A percentile compares a stretch with the other conserved stretches of the same genome.
phyloP scores from a whole-genome alignment of 2,797 vertebrate species.

The Mastacembelus armatus region DNA sequence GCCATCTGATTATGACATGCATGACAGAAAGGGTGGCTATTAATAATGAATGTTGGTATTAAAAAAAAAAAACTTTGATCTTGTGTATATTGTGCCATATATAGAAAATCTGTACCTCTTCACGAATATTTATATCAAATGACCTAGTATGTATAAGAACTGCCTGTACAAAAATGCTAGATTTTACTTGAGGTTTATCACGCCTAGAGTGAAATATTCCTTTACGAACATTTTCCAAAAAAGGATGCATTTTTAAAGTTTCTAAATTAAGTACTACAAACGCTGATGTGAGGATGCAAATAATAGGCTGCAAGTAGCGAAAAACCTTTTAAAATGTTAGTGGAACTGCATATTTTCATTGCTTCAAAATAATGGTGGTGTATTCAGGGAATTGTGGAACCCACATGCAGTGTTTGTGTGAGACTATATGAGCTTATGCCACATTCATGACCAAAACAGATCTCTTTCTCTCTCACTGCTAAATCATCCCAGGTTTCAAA shows the following conservation, averaged over 20 bases:
- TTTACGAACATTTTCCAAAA: conserved; percentile 10
- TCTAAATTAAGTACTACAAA: background rate
- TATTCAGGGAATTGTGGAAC: conserved; percentile 15
- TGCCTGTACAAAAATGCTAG: too few relatives aligned
- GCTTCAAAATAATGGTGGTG: conserved; percentile 28
- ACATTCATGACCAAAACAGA: conserved; percentile 25
- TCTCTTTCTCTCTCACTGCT: conserved; percentile 23
- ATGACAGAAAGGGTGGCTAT: too few relatives aligned
- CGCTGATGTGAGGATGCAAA: too few relatives aligned
- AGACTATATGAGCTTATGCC: conserved; percentile 27
- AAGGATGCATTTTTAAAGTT: background rate
- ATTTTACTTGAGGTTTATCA: background rate
- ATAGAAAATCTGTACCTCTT: background rate
- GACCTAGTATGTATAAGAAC: too few relatives aligned
- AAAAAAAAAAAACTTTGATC: too few relatives aligned
- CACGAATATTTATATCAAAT: too few relatives aligned
- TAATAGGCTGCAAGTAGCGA: conserved; percentile 27
- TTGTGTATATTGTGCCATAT: background rate
- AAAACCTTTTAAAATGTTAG: conserved; percentile 28
- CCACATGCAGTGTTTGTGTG: conserved; percentile 24
- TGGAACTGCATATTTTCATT: conserved; percentile 33
- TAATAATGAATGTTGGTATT: too few relatives aligned
- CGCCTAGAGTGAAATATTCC: background rate
- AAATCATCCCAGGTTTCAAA: conserved; percentile 48
- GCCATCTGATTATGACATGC: too few relatives aligned